A percentile compares a stretch with the other conserved stretches of the same genome.
These are phyloP conservation scores for Accipiter virgatus DNA, from an alignment of 2,113 vertebrate species.

Conservation along the genomic window DNA sequence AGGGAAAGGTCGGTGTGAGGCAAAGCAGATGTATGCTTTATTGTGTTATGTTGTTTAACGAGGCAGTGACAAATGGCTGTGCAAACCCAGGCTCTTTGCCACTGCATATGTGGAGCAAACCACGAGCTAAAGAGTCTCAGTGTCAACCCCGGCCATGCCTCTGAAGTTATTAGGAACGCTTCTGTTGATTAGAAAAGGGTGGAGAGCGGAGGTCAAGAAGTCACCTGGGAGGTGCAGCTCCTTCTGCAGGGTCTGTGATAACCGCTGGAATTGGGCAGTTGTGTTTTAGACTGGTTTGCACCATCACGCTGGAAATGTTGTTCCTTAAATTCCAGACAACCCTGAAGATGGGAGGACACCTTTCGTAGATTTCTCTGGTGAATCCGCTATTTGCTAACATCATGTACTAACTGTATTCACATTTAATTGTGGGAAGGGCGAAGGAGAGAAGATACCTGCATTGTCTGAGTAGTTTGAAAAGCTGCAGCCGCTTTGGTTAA, in stretches of 20 bases:
- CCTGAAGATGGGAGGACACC: not conserved
- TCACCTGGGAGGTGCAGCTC: not conserved
- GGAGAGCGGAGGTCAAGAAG: not conserved
- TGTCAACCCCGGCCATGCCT: not conserved
- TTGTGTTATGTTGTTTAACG: fast-evolving
- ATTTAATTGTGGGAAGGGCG: not conserved
- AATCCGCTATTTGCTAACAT: not conserved
- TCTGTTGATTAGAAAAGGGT: not conserved
- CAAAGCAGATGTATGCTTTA: not conserved
- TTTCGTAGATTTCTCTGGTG: not conserved
- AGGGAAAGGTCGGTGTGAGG: not conserved
- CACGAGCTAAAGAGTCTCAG: not conserved
- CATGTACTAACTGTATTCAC: not conserved
- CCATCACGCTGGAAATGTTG: not conserved
- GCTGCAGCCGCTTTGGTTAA: not conserved
- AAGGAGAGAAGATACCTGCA: not conserved
- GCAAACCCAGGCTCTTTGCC: not conserved
- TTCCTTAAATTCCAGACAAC: not conserved
- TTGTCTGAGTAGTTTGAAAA: not conserved
- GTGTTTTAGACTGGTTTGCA: not conserved
- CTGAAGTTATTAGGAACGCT: not conserved
- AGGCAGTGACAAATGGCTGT: not conserved
- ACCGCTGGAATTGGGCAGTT: not conserved
- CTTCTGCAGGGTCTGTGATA: not conserved
- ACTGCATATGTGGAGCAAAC: not conserved